These are phyloP conservation scores for Cygnus olor DNA, from an alignment of 2,797 vertebrate genomes.

Conservation along the genomic window DNA sequence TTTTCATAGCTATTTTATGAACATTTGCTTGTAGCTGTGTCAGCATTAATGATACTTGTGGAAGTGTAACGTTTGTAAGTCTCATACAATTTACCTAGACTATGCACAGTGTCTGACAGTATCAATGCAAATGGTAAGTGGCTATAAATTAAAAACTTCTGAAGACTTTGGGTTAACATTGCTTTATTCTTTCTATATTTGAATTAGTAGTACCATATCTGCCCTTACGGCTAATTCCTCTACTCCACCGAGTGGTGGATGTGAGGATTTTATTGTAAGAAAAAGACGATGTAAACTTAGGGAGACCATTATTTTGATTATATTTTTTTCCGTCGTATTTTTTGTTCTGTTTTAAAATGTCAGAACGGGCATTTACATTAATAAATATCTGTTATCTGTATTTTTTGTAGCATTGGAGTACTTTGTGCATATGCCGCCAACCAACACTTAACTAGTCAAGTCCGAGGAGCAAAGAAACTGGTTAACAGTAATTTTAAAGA, in stretches of 20 bases:
- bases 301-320: background rate
- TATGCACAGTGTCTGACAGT: background rate
- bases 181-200: background rate
- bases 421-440: constrained; percentile 90
- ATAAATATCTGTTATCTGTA: background rate
- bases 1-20: background rate
- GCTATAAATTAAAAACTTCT: background rate
- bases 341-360: background rate
- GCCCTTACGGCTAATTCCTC: background rate
- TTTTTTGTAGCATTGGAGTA: constrained; percentile 86
- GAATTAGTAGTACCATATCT: rapidly evolving
- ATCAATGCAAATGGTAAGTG: background rate
- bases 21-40: background rate
- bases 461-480: constrained; percentile 84
- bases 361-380: background rate
- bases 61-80: background rate
- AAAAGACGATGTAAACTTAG: background rate
- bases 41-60: background rate
- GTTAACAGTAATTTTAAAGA: constrained; percentile 94
- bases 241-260: background rate
- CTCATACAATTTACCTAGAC: background rate
- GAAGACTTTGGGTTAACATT: background rate
- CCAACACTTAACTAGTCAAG: constrained; percentile 89
- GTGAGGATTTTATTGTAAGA: background rate
- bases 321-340: background rate